Base-by-base conservation (phyloP, 2,888 invertebrate genomes). In the Beris morrisii region DNA sequence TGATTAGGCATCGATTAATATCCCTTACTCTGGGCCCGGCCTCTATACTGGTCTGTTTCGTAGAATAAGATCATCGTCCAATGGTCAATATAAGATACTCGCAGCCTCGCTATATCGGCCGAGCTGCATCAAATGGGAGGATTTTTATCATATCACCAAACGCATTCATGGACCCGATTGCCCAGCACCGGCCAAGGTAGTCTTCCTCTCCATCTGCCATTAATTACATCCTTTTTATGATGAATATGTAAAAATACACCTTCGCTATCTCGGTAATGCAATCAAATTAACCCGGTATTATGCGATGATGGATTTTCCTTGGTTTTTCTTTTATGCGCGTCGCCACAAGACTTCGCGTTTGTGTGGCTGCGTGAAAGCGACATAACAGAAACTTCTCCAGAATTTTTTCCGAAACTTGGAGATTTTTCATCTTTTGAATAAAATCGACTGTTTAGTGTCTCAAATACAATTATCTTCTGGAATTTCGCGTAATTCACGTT, bases 1-100 rank as follows among this genome's bases (percentile, higher is more conserved):
- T 79, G 79, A 79, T 79, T 79, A 79, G 78, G 74, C 75, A 73
- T 74, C 79, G 79, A 79, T 79, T 78, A 79, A 79, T 78, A 76
- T 73, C 73, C 73, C 38, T 22, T 13, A 22, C 38, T 9, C 32
- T 61, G 13, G 52, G 13, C 58, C 38, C 15, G 50, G 59, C 50
- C 48, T 59, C 48, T 59, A 46, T 31, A 50, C 48, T 48, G 31
- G 32, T 22, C 30, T 67, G 38, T 9, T 38, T 38, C 30, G 58
- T n/a, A 12, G 52, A 15, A 28, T n/a, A 48, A 15, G 48, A 48
- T 15, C 48, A 15, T 12, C 48, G 48, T 48, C 48, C 9, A 6
- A 31, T n/a, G 15, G 30, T 5, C 22, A 15, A 52, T 28, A 30
- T 28, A 12, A 44, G 2, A n/a, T 44, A 22, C 15, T 54, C 31